Evolutionary conservation across 2,113 vertebrate genomes (phyloP).

Genomic region (Pipra filicauda): DNA sequence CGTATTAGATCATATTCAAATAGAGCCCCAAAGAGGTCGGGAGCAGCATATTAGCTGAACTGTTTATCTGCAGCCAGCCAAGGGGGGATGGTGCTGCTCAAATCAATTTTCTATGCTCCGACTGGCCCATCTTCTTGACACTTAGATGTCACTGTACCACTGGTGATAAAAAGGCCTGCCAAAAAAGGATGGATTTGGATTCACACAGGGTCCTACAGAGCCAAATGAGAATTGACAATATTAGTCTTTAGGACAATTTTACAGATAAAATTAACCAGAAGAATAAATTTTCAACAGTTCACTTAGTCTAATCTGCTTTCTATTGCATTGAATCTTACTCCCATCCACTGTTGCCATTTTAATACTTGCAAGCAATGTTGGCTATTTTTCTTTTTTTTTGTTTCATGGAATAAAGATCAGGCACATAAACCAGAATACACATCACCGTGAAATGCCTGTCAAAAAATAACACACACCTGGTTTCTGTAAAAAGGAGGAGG

Average conservation of each 20-base stretch:
- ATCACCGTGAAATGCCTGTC: neutral
- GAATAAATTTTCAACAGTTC: slow-evolving; percentile 59
- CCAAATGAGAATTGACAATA: slow-evolving; percentile 62
- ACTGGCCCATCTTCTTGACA: slow-evolving; percentile 65
- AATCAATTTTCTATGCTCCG: slow-evolving; percentile 61
- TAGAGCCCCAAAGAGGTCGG: slow-evolving; percentile 32
- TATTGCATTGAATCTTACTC: neutral
- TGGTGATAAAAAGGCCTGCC: slow-evolving; percentile 64
- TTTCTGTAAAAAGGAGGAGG: slow-evolving; percentile 33
- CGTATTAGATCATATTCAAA: slow-evolving; percentile 45
- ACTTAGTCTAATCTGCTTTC: slow-evolving; percentile 35
- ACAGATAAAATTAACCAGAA: slow-evolving; percentile 64
- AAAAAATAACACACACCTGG: slow-evolving; percentile 12
- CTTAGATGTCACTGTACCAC: slow-evolving; percentile 58
- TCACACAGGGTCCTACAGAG: slow-evolving; percentile 42
- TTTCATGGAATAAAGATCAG: neutral
- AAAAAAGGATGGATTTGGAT: slow-evolving; percentile 56
- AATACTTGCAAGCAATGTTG: neutral
- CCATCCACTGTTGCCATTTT: neutral
- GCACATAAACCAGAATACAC: neutral
- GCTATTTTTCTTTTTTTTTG: neutral
- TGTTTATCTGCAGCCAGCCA: slow-evolving; percentile 46
- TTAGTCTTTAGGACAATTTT: slow-evolving; percentile 62
- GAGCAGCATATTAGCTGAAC: slow-evolving; percentile 13
- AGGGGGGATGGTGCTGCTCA: slow-evolving; percentile 46